Evolutionary conservation across 2,113 vertebrate species (phyloP).

Genomic region (Pseudolaguvia tuberculata): DNA sequence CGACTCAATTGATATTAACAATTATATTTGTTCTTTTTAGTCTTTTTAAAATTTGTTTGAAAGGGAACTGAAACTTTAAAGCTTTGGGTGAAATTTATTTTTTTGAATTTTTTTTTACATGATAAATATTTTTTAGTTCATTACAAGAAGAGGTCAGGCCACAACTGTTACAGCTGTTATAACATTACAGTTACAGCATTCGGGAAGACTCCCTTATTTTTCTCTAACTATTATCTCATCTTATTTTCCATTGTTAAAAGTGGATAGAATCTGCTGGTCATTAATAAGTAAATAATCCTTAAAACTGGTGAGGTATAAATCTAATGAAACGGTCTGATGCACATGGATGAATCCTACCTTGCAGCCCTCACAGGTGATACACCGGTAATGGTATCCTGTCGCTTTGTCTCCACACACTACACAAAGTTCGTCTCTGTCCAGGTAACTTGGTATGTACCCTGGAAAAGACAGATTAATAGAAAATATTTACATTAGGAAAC

Average conservation of each 20-base stretch:
- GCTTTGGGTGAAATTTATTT: too few relatives aligned
- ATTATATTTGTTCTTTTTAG: too few relatives aligned
- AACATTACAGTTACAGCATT: too few relatives aligned
- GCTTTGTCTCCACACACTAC: conserved; percentile 98
- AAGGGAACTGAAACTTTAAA: too few relatives aligned
- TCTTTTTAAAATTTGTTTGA: too few relatives aligned
- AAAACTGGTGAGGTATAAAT: background rate
- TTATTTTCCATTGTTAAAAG: too few relatives aligned
- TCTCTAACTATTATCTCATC: too few relatives aligned
- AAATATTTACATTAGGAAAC: background rate
- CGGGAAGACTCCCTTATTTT: too few relatives aligned
- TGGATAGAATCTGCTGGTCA: background rate
- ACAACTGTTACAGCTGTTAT: background rate
- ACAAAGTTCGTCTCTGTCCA: conserved; percentile 98
- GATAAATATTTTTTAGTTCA: background rate
- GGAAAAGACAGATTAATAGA: background rate
- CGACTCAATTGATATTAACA: too few relatives aligned
- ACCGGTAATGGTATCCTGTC: conserved; percentile 97
- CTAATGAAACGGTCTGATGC: background rate
- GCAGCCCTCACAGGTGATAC: conserved; percentile 98
- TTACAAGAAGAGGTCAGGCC: background rate
- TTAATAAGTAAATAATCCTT: background rate
- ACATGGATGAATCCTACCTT: conserved; percentile 75
- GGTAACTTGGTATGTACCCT: conserved; percentile 99
- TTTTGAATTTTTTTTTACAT: background rate